Base-by-base conservation (phyloP, 2,113 vertebrate genomes). In the Chloropsis hardwickii region DNA sequence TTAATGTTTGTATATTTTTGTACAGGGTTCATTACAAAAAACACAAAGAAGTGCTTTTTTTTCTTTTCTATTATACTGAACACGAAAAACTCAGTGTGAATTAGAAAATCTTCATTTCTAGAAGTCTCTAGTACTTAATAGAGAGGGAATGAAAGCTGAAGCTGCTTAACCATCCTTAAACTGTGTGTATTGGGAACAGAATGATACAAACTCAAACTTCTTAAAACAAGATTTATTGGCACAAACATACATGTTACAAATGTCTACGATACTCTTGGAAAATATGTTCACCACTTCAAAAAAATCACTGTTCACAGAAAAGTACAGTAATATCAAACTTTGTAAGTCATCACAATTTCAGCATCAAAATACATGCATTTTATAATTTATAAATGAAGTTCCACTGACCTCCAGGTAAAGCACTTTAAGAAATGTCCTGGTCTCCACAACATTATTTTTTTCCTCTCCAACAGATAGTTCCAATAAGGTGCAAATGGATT, bases 161-260 rank as follows among this genome's bases (percentile, higher is more conserved):
- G 67, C 71, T 86, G 17, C 35, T 73, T 33, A 88, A 51, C 39
- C 65, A 7, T 57, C 50, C 45, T 76, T 76, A 72, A 90, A 54
- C 24, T 11, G 25, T 23, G 19, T 56, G 7, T 56, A 29, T 33
- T 62, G 0, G 54, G 45, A 81, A 86, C 44, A 92, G 28, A 95
- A 94, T 24, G 14, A 74, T 57, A 65, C 70, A 72, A 69, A 88
- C 48, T 50, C 25, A 0, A 86, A 28, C 33, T 95, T 97, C 82
- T 96, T 97, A 96, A 97, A 97, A 93, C 94, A 88, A 96, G 77
- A 66, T 97, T 97, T 97, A 97, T 97, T 97, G 85, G 91, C 96
- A 95, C 95, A 96, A 97, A 94, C 88, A 81, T 90, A 94, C 66
- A 92, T 84, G 54, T 88, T 96, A 90, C 91, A 97, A 95, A 92